These are phyloP conservation scores for Arenicola marina DNA, from an alignment of 2,888 invertebrate species.

Conservation along the genomic window DNA sequence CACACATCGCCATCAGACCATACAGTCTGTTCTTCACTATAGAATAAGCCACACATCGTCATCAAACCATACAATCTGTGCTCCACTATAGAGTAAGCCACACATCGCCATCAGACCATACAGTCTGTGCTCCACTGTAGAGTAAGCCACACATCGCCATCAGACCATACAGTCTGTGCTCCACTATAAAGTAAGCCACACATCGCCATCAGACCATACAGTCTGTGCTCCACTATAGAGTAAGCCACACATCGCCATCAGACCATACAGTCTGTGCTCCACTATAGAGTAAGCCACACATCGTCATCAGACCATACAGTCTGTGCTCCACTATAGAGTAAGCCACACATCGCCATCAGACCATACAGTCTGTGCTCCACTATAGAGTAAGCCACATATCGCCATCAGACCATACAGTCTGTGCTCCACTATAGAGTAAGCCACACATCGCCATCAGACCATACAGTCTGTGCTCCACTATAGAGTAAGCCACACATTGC, in stretches of 20 bases:
- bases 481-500: constrained; percentile 25
- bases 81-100: constrained; percentile 25
- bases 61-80: constrained; percentile 24
- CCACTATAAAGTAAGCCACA: constrained; percentile 25
- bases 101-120: constrained; percentile 23
- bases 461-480: constrained; percentile 20
- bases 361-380: constrained; percentile 25
- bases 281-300: constrained; percentile 25
- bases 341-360: constrained; percentile 17
- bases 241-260: constrained; percentile 20
- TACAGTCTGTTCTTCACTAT: constrained; percentile 24
- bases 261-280: constrained; percentile 24
- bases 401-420: constrained; percentile 24
- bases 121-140: constrained; percentile 22
- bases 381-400: constrained; percentile 24
- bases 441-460: constrained; percentile 21
- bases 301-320: constrained; percentile 22
- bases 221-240: constrained; percentile 25
- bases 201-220: constrained; percentile 22
- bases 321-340: constrained; percentile 27
- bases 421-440: constrained; percentile 26
- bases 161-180: constrained; percentile 24
- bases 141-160: constrained; percentile 23
- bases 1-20: constrained; percentile 19
- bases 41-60: constrained; percentile 22